These are phyloP conservation scores for Notamacropus eugenii DNA, from an alignment of 2,797 vertebrate genomes.

Conservation along the genomic window DNA sequence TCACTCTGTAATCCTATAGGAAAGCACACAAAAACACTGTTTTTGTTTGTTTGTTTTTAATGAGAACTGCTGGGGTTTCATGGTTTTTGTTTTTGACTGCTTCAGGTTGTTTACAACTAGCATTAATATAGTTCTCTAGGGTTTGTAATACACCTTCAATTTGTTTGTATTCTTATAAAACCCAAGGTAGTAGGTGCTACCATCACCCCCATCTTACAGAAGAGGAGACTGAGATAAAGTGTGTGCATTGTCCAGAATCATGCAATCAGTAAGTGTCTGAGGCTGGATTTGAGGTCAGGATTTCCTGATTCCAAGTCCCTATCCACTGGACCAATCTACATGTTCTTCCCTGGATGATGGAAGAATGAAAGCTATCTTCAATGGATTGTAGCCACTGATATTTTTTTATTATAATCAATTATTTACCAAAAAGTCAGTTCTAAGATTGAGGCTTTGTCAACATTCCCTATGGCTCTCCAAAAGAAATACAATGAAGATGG, in stretches of 20 bases:
- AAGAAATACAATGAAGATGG: slow-evolving; percentile 13
- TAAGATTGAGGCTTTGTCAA: not conserved
- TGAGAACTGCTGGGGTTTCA: slow-evolving; percentile 55
- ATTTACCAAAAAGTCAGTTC: not conserved
- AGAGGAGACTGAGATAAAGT: not conserved
- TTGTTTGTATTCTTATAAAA: not conserved
- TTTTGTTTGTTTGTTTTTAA: not conserved
- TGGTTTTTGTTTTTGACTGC: slow-evolving; percentile 40
- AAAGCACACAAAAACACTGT: slow-evolving; percentile 67
- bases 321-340: not conserved
- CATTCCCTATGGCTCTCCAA: not conserved
- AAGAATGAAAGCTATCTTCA: not conserved
- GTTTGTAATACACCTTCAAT: not conserved
- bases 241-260: not conserved
- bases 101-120: not conserved
- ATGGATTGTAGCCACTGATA: not conserved
- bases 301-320: not conserved
- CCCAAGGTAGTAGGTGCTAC: not conserved
- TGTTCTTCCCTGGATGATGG: slow-evolving; percentile 5
- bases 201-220: not conserved
- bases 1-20: slow-evolving; percentile 95
- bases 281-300: not conserved
- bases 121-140: not conserved
- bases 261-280: not conserved
- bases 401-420: not conserved